Base-by-base conservation (phyloP, 2,888 invertebrate genomes). In the Cheilosia urbana region DNA sequence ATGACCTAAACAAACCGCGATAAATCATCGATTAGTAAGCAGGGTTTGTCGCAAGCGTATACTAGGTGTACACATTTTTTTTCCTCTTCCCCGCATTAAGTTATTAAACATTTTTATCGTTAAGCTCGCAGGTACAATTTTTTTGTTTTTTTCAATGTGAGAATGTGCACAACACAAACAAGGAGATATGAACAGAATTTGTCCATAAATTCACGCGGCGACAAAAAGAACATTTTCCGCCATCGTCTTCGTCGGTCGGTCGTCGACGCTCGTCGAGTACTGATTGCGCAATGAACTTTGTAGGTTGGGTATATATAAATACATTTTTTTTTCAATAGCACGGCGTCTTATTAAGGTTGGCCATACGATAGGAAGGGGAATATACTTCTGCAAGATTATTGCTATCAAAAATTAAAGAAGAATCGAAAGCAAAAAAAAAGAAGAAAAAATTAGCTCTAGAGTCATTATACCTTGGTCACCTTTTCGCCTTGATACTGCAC, bases 21-120 rank as follows among this genome's bases (percentile, higher is more conserved):
- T 84, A 84, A 84, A 84, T 84, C 84, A 84, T 76, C 80, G 79
- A 84, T 80, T 84, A 80, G 79, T 80, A 79, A 80, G 66, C 84
- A 60, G 53, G 58, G 79, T 51, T 66, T 76, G 83, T 79, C 83
- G 65, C 27, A 9, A 47, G 1, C 60, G 19, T 71, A 47, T 72
- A 34, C 21, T 40, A 30, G 30, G 30, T 78, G 42, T 57, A 42
- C 57, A 40, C 37, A 63, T 68, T 5, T 73, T 63, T 63, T 40
- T 17, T 34, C 7, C 40, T 34, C 65, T 30, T 34, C 7, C 24
- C 42, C 65, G 53, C 79, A 75, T 73, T 73, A 42, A 75, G 71
- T 65, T 80, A 75, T 80, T 69, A 79, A 84, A 76, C 62, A 62
- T 55, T 57, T 42, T 73, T 71, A 71, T 76, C 58, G 42, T 19